Evolutionary conservation across 2,888 invertebrate genomes (phyloP), one percentile per base, ranked within the genome.

Genomic region (Trissolcus brochymenae): DNA sequence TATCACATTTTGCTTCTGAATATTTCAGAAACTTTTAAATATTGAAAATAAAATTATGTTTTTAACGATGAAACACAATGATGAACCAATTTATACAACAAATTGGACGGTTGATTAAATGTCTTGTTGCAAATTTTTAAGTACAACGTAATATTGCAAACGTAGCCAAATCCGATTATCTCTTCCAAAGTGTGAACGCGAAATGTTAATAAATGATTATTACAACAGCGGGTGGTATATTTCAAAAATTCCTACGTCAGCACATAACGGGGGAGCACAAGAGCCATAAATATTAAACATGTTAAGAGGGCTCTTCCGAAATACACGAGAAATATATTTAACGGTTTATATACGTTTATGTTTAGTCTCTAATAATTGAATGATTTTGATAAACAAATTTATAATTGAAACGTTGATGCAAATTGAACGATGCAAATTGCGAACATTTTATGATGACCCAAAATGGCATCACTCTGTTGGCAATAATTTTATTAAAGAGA

Each of bases 131-230:
- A 17, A 51, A 19, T 17, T 17, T 51, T 51, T 51, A 51, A 51
- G 51, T 51, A 21, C 14, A 14, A 13, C 13, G 57, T n/a, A 59
- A 25, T 41, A 46, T 14, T 19, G 35, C 50, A 14, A 49, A 14
- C 25, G 16, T 29, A 49, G 29, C 49, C 16, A 19, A 67, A 43
- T 46, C 43, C 43, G n/a, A 43, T 67, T 67, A 67, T 67, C 67
- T 59, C 67, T 67, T 59, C 46, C 53, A 21, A 59, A 51, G 59
- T 53, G 59, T 46, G 21, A 59, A 53, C 53, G 43, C 43, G 53
- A 40, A 59, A 29, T 46, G 59, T 67, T 53, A 59, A 59, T 53
- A 67, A 67, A 67, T 67, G 67, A 53, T 51, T 59, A 46, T 59
- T 59, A 53, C 67, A 29, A 29, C 53, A 29, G n/a, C 50, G 41